These are phyloP conservation scores for Rhynchopsitta pachyrhyncha DNA, from an alignment of 2,113 vertebrate genomes.

Conservation along the genomic window DNA sequence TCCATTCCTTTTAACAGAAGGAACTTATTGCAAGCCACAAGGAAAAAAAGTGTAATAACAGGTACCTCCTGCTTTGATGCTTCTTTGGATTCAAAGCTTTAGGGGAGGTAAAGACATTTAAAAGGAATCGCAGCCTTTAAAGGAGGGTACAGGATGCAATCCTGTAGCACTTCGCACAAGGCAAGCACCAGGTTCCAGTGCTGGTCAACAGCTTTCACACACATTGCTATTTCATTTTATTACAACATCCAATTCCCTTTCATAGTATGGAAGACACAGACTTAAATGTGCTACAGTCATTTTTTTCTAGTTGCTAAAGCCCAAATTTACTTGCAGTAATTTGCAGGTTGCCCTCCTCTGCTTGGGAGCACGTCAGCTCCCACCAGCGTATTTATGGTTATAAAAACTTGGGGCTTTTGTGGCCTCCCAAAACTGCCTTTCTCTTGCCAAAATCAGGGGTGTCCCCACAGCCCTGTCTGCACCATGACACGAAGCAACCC, in stretches of 20 bases:
- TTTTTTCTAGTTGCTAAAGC: neutral
- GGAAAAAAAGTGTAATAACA: neutral
- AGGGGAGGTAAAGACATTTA: neutral
- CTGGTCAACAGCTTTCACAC: neutral
- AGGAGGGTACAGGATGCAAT: neutral
- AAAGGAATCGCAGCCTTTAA: neutral
- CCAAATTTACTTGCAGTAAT: neutral
- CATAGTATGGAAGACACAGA: neutral
- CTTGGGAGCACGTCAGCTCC: neutral
- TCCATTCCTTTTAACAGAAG: neutral
- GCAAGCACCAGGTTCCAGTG: neutral
- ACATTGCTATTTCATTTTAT: neutral
- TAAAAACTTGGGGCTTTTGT: neutral
- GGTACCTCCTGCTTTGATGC: neutral
- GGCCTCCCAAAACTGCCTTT: neutral
- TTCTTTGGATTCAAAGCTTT: neutral
- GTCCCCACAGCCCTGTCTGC: rapidly evolving
- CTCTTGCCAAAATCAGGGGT: neutral
- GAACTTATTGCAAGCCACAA: neutral
- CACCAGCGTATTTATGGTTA: neutral
- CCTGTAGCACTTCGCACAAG: neutral
- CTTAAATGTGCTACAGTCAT: neutral
- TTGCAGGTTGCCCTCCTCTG: neutral
- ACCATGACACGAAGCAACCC: rapidly evolving
- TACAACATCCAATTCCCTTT: neutral